phyloP scores from a whole-genome alignment of 2,797 vertebrate genomes.

The Poecilia wingei region DNA sequence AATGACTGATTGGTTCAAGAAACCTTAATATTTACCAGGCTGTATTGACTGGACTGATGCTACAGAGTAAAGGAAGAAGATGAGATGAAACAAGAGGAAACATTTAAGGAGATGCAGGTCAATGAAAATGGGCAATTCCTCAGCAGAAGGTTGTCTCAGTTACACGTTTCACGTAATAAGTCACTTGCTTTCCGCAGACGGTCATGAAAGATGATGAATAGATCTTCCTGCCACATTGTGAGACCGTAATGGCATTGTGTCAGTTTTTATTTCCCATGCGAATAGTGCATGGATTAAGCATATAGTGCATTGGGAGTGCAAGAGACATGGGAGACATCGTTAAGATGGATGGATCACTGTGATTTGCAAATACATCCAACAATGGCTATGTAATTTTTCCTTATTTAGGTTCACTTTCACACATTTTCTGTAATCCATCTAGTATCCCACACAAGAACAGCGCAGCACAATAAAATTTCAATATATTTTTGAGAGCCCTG shows the following conservation, averaged over 20 bases:
- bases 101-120: constrained; percentile 11
- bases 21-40: not conserved
- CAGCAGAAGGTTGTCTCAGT: constrained; percentile 20
- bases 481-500: not conserved
- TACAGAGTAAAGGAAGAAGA: constrained; percentile 5
- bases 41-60: constrained; percentile 4
- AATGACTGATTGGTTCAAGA: not conserved
- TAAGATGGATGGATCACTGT: constrained; percentile 28
- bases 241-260: constrained; percentile 24
- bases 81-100: constrained; percentile 13
- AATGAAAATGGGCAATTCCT: constrained; percentile 4
- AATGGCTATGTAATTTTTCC: not conserved
- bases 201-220: constrained; percentile 26
- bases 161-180: constrained; percentile 23
- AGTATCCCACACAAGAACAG: not conserved
- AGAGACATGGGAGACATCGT: constrained; percentile 27
- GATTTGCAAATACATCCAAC: not conserved
- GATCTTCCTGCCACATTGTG: constrained; percentile 5
- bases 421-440: not conserved
- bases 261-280: constrained; percentile 15
- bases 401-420: not conserved
- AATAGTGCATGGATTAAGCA: constrained; percentile 33
- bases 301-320: constrained; percentile 33
- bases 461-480: not conserved
- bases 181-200: constrained; percentile 29